These are phyloP conservation scores for Acronicta aceris DNA, from an alignment of 2,888 invertebrate genomes.

Conservation along the genomic window DNA sequence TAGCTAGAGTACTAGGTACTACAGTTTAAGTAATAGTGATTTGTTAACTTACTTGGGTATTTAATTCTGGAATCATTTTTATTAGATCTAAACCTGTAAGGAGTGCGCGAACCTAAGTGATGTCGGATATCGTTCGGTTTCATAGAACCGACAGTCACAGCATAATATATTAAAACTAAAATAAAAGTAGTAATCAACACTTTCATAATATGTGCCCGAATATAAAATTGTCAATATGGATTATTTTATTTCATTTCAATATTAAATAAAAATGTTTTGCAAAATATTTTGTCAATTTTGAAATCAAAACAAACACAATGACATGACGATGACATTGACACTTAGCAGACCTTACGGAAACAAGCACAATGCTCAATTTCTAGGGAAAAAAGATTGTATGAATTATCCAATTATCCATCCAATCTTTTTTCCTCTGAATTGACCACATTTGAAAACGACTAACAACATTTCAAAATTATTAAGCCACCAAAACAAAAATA, in stretches of 20 bases:
- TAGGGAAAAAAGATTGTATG: too few species aligned
- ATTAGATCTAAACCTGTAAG: constrained; percentile 92
- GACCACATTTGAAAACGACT: too few species aligned
- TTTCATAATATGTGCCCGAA: constrained; percentile 40
- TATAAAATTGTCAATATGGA: neutral
- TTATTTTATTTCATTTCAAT: neutral
- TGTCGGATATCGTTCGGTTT: constrained; percentile 69
- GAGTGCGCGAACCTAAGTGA: constrained; percentile 91
- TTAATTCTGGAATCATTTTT: constrained; percentile 89
- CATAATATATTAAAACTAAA: constrained; percentile 25
- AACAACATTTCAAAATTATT: too few species aligned
- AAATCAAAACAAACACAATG: constrained; percentile 6
- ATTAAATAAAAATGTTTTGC: neutral
- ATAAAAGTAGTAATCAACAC: constrained; percentile 27
- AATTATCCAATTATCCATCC: too few species aligned
- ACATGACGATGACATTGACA: too few species aligned
- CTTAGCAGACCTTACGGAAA: too few species aligned
- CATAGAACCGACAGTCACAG: constrained; percentile 30
- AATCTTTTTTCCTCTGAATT: too few species aligned
- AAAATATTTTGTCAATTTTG: neutral
- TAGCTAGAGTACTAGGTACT: neutral
- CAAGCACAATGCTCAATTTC: too few species aligned
- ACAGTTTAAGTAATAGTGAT: neutral
- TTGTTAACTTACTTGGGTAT: constrained; percentile 87
- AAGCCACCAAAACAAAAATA: too few species aligned